Base-by-base conservation (phyloP, 2,797 vertebrate species). In the Neostethus bicornis region DNA sequence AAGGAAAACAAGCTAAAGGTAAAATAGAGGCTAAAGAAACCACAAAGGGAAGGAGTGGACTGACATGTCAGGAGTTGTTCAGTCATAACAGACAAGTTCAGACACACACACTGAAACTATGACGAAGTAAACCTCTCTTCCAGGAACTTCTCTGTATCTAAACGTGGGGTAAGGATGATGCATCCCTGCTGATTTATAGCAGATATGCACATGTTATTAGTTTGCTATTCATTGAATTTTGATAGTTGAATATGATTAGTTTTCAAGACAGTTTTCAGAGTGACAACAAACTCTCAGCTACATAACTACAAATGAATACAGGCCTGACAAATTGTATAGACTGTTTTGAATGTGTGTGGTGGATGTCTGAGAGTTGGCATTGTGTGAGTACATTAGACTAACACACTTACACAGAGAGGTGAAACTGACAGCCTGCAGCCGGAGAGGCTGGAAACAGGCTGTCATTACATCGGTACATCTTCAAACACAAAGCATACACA, bases 81-180 rank as follows among this genome's bases (percentile, higher is more conserved):
- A 69, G 74, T 81, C 47, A 43, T 52, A 67, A 52, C 66, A 69
- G 78, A 77, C 91, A 89, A 83, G 87, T 66, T 80, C 82, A 85
- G 84, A 89, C 90, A 88, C 63, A 81, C 71, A 58, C 54, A 79
- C 62, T 81, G 85, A 91, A 89, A 92, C 88, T 87, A 74, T 90
- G 87, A 90, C 77, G 13, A 75, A 81, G 41, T n/a, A 3, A 63
- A 5, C 17, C 31, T 48, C 28, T 70, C 60, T 38, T 34, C 14
- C 43, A 48, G 59, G 69, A 70, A 67, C 65, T 48, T 65, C 59
- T n/a, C 47, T 10, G 43, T 32, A 38, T 58, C 25, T 49, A 47
- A 53, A 25, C 47, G 56, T 47, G 61, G 4, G 39, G 51, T 17
- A 50, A 42, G 51, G 51, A 59, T 38, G 50, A 63, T 60, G 50